Evolutionary conservation across 1,140 invertebrate species (phyloP).

Genomic region (Coboldia fuscipes): DNA sequence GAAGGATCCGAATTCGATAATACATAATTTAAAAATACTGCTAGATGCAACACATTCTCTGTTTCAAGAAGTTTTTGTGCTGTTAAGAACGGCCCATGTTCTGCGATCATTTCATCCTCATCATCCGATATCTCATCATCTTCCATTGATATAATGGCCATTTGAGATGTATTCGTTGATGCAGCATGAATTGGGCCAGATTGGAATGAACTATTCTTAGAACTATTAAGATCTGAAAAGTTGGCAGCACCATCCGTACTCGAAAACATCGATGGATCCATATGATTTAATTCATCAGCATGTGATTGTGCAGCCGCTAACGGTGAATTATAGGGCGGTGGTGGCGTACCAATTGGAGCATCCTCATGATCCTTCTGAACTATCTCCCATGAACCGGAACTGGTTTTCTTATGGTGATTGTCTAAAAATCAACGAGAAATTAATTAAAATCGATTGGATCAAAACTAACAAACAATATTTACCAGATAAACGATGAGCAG

Average conservation of each 20-base stretch:
- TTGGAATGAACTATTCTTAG: no score
- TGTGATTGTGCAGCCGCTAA: slow-evolving; percentile 1
- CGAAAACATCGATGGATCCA: no score
- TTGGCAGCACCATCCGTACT: no score
- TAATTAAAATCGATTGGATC: no score
- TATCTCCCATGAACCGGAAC: slow-evolving; percentile 18
- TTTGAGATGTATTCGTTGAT: slow-evolving; percentile 25
- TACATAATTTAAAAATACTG: slow-evolving; percentile 77
- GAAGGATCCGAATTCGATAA: slow-evolving; percentile 68
- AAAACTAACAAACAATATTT: background rate
- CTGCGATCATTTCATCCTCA: slow-evolving; percentile 46
- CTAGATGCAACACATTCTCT: slow-evolving; percentile 49
- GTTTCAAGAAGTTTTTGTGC: slow-evolving; percentile 44
- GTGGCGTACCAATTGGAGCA: slow-evolving; percentile 68
- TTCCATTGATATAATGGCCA: slow-evolving; percentile 82
- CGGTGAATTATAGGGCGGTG: slow-evolving; percentile 26
- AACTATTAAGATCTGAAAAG: no score
- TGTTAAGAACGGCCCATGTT: slow-evolving; percentile 61
- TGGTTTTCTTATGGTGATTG: slow-evolving; percentile 8
- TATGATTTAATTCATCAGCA: slow-evolving; percentile 16
- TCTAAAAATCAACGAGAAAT: background rate
- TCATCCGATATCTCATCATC: slow-evolving; percentile 79
- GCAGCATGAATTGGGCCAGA: slow-evolving; percentile 4
- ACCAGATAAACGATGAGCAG: background rate
- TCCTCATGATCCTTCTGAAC: slow-evolving; percentile 30